These are phyloP conservation scores for Morpho achilles DNA, from an alignment of 2,888 invertebrate species.

Conservation along the genomic window DNA sequence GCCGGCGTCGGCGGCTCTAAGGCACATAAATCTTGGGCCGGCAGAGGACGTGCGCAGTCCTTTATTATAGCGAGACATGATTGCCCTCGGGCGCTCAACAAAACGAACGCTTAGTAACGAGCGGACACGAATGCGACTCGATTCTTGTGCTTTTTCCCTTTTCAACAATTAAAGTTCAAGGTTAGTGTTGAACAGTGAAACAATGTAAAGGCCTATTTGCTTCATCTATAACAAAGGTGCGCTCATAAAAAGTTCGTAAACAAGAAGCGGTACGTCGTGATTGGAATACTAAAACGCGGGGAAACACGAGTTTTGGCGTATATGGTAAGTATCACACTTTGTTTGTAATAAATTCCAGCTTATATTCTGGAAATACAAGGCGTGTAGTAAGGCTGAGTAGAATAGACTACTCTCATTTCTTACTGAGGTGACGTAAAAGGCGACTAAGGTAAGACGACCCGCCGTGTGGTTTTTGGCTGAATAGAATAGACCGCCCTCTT, in stretches of 20 bases:
- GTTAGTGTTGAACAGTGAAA: conserved; percentile 16
- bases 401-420: too few relatives aligned
- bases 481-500: too few relatives aligned
- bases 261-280: conserved; percentile 38
- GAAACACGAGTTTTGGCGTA: conserved; percentile 50
- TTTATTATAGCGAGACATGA: conserved; percentile 75
- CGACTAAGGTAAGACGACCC: too few relatives aligned
- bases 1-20: conserved; percentile 52
- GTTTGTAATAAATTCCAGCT: conserved; percentile 25
- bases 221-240: too few relatives aligned
- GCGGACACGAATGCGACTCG: conserved; percentile 36
- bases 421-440: too few relatives aligned
- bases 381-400: too few relatives aligned
- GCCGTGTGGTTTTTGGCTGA: too few relatives aligned
- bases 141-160: conserved; percentile 39
- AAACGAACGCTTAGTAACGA: conserved; percentile 69
- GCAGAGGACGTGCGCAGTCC: conserved; percentile 65
- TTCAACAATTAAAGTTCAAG: conserved; percentile 25
- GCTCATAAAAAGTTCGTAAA: conserved; percentile 34
- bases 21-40: conserved; percentile 64
- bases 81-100: conserved; percentile 69
- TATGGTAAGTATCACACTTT: conserved; percentile 42
- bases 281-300: conserved; percentile 60
- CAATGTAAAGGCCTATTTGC: conserved; percentile 5
- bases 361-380: conserved; percentile 18